Evolutionary conservation across 1,140 invertebrate species (phyloP).

Genomic region (Drosophila eugracilis): DNA sequence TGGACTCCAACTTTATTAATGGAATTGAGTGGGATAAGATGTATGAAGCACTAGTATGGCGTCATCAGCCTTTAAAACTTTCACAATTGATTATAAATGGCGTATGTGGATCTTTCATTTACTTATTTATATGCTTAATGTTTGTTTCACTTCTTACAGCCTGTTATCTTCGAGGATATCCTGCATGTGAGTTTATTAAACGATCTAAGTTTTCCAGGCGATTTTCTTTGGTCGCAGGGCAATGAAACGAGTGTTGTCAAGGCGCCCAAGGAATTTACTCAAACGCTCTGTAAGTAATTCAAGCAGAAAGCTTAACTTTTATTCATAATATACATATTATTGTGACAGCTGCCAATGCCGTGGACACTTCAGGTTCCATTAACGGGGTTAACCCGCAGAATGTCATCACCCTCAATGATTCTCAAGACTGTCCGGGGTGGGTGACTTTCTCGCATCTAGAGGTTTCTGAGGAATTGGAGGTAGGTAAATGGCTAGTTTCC

Average conservation of each 20-base stretch:
- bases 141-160: constrained; percentile 43
- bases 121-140: neutral
- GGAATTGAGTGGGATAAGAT: constrained; percentile 77
- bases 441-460: constrained; percentile 85
- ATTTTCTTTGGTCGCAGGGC: constrained; percentile 82
- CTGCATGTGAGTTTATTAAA: constrained; percentile 83
- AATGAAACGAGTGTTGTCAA: constrained; percentile 65
- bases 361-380: constrained; percentile 71
- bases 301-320: neutral
- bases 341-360: constrained; percentile 55
- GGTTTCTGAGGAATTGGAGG: constrained; percentile 83
- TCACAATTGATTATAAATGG: constrained; percentile 83
- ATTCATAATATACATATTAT: neutral
- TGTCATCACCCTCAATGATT: constrained; percentile 75
- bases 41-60: constrained; percentile 82
- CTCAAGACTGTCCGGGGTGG: constrained; percentile 78
- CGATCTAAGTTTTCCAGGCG: constrained; percentile 84
- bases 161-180: constrained; percentile 72
- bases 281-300: constrained; percentile 46
- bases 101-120: constrained; percentile 70
- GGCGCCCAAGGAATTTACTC: constrained; percentile 83
- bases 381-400: constrained; percentile 76
- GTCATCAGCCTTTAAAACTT: constrained; percentile 73
- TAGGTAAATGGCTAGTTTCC: constrained; percentile 16
- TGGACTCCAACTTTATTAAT: constrained; percentile 77